Conservation (phyloP, 92 coral and sea anemone genomes). For the Virgularia gustaviana region DNA sequence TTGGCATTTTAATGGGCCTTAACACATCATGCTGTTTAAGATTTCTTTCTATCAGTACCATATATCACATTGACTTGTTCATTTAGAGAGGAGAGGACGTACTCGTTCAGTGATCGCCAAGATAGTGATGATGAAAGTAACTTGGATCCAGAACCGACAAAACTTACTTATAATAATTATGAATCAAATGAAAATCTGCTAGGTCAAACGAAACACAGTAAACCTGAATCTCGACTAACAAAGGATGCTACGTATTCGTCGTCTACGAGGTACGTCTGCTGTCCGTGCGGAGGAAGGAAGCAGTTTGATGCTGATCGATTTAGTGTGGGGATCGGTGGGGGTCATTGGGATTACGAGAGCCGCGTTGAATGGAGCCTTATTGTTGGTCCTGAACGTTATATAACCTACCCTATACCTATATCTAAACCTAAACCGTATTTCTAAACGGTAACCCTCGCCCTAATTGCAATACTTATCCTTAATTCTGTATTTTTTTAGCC, state of each 20-base stretch:
- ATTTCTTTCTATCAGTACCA: background rate
- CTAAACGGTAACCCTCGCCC: background rate
- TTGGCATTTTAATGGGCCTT: background rate
- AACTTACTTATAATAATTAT: conserved; percentile 3
- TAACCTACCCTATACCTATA: no score
- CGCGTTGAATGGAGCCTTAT: no score
- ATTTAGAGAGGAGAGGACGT: conserved; percentile 22
- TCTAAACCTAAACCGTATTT: no score
- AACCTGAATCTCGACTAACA: background rate
- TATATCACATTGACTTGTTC: no score
- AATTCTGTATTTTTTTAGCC: background rate
- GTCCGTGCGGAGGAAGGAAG: background rate
- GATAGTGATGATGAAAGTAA: conserved; percentile 34
- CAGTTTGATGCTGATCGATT: background rate
- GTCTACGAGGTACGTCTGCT: conserved; percentile 12
- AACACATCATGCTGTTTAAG: background rate
- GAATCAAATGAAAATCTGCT: conserved; percentile 1
- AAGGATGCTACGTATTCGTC: background rate
- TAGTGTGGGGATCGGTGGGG: background rate
- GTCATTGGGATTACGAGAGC: no score
- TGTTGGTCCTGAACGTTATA: no score
- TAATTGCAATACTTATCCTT: background rate
- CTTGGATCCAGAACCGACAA: conserved; percentile 29
- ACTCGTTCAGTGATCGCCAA: conserved; percentile 39
- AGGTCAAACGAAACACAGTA: background rate